A percentile compares a stretch with the other conserved stretches of the same genome.
These are phyloP conservation scores for Parazoanthus darwini DNA, from an alignment of 92 coral and sea anemone genomes.

Conservation along the genomic window DNA sequence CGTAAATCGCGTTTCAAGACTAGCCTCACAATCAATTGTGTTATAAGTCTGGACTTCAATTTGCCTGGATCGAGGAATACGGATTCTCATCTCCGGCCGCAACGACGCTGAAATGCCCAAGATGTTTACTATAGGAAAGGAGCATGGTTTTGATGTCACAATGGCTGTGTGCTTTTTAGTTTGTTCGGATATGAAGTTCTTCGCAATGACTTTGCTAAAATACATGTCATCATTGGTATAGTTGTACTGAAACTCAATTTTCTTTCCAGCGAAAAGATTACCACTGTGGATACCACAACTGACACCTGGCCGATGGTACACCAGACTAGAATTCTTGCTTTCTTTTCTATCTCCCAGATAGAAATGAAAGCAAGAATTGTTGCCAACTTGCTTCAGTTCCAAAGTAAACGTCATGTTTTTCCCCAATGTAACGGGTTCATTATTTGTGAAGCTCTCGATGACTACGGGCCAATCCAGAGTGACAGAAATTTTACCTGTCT, in stretches of 20 bases:
- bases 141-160: slow-evolving; percentile 7
- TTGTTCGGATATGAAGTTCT: neutral
- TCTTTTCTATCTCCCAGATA: neutral
- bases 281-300: neutral
- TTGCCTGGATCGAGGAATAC: neutral
- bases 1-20: neutral
- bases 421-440: neutral
- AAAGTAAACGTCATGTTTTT: neutral
- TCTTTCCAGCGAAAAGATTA: neutral
- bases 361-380: neutral
- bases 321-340: neutral
- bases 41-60: slow-evolving; percentile 23
- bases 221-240: neutral
- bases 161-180: neutral
- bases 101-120: neutral
- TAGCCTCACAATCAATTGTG: neutral
- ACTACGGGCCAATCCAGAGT: neutral
- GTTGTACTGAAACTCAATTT: neutral
- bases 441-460: neutral
- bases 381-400: neutral
- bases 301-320: neutral
- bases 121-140: neutral
- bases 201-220: neutral
- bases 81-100: neutral
- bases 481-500: neutral